Evolutionary conservation across 2,888 invertebrate species (phyloP).

Genomic region (Blastobasis lacticolella): DNA sequence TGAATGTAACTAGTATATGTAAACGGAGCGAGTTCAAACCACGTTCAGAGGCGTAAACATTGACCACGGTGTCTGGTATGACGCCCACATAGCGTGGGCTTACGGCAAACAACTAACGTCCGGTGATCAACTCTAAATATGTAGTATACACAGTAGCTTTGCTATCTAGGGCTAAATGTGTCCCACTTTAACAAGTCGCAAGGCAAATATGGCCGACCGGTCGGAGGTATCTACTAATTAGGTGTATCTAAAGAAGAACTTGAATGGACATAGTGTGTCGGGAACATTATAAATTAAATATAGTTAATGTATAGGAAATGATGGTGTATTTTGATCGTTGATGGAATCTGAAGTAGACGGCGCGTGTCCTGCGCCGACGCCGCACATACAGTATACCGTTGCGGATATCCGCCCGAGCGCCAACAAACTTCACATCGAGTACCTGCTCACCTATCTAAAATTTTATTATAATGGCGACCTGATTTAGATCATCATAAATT

Average conservation of each 20-base stretch:
- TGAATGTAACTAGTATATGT: no score
- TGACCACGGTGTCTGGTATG: conserved; percentile 13
- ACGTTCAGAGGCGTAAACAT: conserved; percentile 15
- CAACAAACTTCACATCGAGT: conserved; percentile 35
- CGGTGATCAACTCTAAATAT: conserved; percentile 38
- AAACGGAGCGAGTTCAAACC: neutral
- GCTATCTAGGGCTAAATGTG: conserved; percentile 31
- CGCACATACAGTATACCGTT: conserved; percentile 24
- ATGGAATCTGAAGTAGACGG: conserved; percentile 21
- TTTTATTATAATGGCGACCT: no score
- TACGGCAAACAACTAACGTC: conserved; percentile 60
- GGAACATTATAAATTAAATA: no score
- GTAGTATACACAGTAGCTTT: conserved; percentile 22
- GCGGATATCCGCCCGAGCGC: conserved; percentile 55
- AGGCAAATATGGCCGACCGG: neutral
- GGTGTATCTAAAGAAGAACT: neutral
- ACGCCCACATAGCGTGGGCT: conserved; percentile 54
- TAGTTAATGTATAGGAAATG: neutral
- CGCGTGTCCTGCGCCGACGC: conserved; percentile 24
- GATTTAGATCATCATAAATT: no score
- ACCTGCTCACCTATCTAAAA: neutral
- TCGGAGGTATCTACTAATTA: neutral
- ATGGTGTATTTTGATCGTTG: conserved; percentile 7
- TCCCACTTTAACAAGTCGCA: conserved; percentile 24
- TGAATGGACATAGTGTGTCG: neutral